phyloP scores from a whole-genome alignment of 23 tunicate genomes.

The Trididemnum clinides region DNA sequence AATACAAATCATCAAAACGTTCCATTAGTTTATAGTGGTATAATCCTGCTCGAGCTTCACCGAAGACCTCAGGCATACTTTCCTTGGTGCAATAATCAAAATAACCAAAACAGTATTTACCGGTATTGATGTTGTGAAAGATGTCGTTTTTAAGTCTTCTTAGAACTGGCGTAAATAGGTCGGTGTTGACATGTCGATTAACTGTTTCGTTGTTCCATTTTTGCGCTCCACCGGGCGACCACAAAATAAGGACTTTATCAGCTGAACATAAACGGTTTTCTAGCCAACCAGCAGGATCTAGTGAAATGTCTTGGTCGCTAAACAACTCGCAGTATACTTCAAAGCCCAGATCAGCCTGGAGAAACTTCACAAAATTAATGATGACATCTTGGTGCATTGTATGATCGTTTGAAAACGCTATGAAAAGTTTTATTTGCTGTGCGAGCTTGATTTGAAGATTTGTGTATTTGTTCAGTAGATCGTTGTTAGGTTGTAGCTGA shows the following conservation, averaged over 20 bases:
- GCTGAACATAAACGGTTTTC: slow-evolving; percentile 25
- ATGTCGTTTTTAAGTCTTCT: slow-evolving; percentile 29
- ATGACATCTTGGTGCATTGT: slow-evolving; percentile 47
- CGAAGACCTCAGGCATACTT: slow-evolving; percentile 36
- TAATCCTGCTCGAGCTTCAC: neutral
- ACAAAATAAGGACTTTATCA: slow-evolving; percentile 55
- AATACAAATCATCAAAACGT: slow-evolving; percentile 56
- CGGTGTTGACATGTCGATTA: neutral
- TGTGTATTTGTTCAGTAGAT: too few species aligned
- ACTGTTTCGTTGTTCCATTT: neutral
- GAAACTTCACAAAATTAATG: slow-evolving; percentile 54
- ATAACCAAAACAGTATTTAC: slow-evolving; percentile 52
- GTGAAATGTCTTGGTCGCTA: neutral
- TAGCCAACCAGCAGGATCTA: slow-evolving; percentile 43
- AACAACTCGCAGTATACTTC: slow-evolving; percentile 44
- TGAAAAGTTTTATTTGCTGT: neutral
- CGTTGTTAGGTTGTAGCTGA: too few species aligned
- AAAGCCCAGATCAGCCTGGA: slow-evolving; percentile 70
- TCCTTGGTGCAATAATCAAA: slow-evolving; percentile 47
- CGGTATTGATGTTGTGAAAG: slow-evolving; percentile 24
- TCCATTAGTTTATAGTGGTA: slow-evolving; percentile 48
- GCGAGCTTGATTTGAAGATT: too few species aligned
- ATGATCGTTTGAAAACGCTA: slow-evolving; percentile 56
- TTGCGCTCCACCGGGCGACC: slow-evolving; percentile 39
- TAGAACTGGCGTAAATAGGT: slow-evolving; percentile 56